Percentiles rank a stretch among this genome's conserved stretches.
Conservation (phyloP, 2,113 vertebrate species). For the Nettapus auritus region DNA sequence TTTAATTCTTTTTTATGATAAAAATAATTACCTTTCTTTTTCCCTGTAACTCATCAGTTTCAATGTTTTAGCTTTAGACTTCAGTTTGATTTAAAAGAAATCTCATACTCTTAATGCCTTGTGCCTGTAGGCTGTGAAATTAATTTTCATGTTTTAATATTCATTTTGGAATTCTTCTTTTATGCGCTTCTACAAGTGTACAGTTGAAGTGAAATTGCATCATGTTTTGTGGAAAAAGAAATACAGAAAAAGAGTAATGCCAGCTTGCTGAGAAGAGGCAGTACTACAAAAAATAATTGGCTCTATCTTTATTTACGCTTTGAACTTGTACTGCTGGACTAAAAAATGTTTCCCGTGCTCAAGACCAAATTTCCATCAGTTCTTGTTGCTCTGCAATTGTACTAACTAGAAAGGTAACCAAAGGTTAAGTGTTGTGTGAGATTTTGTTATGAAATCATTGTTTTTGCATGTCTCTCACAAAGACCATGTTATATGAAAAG, state of each 20-base stretch:
- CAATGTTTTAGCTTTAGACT: not conserved
- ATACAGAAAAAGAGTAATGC: not conserved
- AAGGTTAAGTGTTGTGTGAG: not conserved
- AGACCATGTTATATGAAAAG: not conserved
- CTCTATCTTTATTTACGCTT: not conserved
- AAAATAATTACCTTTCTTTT: not conserved
- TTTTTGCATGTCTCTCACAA: not conserved
- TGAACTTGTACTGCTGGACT: not conserved
- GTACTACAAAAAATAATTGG: not conserved
- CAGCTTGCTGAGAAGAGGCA: not conserved
- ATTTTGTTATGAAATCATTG: not conserved
- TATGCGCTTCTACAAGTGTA: not conserved
- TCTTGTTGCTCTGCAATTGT: not conserved
- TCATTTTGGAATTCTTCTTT: not conserved
- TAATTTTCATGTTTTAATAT: not conserved
- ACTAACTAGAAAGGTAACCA: not conserved
- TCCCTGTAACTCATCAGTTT: not conserved
- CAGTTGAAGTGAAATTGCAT: not conserved
- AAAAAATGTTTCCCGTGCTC: not conserved
- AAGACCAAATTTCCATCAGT: not conserved
- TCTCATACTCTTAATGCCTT: not conserved
- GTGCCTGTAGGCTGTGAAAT: not conserved
- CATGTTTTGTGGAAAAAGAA: not conserved
- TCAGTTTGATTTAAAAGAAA: not conserved
- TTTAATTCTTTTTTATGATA: not conserved